Percentiles rank a stretch among this genome's conserved stretches.
Conservation (phyloP, 2,888 invertebrate species). For the Drosophila multiciliata region DNA sequence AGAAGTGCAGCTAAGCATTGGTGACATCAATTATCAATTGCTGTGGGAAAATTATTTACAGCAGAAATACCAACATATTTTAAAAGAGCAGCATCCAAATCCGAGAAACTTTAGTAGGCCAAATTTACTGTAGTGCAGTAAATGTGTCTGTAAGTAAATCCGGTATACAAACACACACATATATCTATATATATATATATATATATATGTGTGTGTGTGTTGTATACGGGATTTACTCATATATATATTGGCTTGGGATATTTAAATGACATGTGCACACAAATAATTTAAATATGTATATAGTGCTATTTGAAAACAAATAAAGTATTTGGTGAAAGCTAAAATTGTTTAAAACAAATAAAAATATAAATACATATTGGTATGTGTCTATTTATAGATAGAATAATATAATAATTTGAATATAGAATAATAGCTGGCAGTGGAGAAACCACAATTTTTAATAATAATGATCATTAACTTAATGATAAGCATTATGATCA, state of each 20-base stretch:
- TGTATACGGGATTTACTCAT: too few species aligned
- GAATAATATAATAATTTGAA: too few species aligned
- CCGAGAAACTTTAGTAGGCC: constrained; percentile 14
- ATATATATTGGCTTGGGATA: constrained; percentile 13
- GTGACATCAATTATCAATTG: constrained; percentile 54
- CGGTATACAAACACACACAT: not conserved
- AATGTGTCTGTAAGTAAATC: constrained; percentile 14
- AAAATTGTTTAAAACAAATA: constrained; percentile 29
- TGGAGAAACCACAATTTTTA: too few species aligned
- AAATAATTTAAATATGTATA: constrained; percentile 31
- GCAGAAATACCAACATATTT: not conserved
- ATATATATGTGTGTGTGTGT: too few species aligned
- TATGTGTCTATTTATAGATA: not conserved
- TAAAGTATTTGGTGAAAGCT: constrained; percentile 9
- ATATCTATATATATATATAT: not conserved
- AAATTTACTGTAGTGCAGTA: constrained; percentile 2
- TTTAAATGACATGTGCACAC: constrained; percentile 34
- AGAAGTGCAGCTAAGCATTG: constrained; percentile 5
- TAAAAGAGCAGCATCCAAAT: constrained; percentile 1
- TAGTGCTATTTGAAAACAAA: constrained; percentile 28
- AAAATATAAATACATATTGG: not conserved
- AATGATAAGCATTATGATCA: too few species aligned
- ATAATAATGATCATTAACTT: too few species aligned
- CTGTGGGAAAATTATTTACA: constrained; percentile 61
- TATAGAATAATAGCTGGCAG: too few species aligned